phyloP scores from a whole-genome alignment of 2,888 invertebrate species.

The Hedya salicella region DNA sequence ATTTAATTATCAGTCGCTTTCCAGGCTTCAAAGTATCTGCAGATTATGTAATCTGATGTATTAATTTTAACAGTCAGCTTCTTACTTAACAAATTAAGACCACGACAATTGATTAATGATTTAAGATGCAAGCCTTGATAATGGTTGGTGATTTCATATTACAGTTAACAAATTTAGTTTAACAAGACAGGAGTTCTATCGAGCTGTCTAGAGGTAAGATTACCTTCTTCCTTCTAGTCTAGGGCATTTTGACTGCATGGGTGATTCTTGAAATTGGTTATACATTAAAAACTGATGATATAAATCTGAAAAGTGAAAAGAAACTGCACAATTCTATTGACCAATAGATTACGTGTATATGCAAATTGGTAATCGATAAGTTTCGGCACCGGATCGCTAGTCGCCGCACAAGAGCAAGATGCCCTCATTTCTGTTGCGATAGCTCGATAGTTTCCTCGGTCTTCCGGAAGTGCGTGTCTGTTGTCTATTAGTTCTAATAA shows the following conservation, averaged over 20 bases:
- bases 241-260: too few species aligned
- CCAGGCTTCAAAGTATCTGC: too few species aligned
- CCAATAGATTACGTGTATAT: slow-evolving; percentile 48
- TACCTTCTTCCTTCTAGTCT: too few species aligned
- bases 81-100: slow-evolving; percentile 10
- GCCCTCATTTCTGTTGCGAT: slow-evolving; percentile 23
- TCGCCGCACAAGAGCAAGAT: slow-evolving; percentile 17
- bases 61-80: slow-evolving; percentile 4
- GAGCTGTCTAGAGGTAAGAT: too few species aligned
- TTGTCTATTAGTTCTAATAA: slow-evolving; percentile 11
- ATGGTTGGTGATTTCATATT: slow-evolving; percentile 2
- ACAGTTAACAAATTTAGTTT: not conserved
- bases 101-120: slow-evolving; percentile 18
- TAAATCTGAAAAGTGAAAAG: not conserved
- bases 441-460: slow-evolving; percentile 17
- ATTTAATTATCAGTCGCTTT: too few species aligned
- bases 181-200: too few species aligned
- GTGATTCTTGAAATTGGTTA: too few species aligned
- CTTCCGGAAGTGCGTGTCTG: slow-evolving; percentile 31
- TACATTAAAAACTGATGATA: too few species aligned
- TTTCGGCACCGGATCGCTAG: slow-evolving; percentile 19
- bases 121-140: not conserved
- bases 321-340: slow-evolving; percentile 22
- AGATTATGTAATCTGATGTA: slow-evolving; percentile 10
- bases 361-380: slow-evolving; percentile 55